A percentile compares a stretch with the other conserved stretches of the same genome.
Conservation (phyloP, 2,113 vertebrate species). For the Cyanoderma ruficeps region DNA sequence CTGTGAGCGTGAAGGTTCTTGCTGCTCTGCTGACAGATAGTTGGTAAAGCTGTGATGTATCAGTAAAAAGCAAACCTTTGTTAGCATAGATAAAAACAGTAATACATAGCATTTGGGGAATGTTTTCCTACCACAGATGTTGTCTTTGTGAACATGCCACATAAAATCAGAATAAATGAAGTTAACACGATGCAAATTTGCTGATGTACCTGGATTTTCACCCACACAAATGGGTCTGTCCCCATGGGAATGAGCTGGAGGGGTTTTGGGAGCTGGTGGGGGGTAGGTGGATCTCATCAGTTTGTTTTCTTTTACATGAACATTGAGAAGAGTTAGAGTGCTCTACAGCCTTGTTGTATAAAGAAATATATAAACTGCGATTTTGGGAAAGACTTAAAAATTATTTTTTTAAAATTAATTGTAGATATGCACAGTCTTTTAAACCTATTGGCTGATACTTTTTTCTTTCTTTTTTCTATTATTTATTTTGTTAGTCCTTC, state of each 20-base stretch:
- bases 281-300: not conserved
- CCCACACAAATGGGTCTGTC: not conserved
- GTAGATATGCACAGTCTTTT: not conserved
- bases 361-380: not conserved
- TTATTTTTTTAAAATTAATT: not conserved
- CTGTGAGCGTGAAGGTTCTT: not conserved
- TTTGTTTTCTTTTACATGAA: not conserved
- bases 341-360: not conserved
- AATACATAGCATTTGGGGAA: not conserved
- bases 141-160: not conserved
- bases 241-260: not conserved
- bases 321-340: not conserved
- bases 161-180: not conserved
- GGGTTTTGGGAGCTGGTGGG: not conserved
- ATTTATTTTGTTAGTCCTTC: not conserved
- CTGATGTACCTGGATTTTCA: not conserved
- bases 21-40: not conserved
- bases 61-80: not conserved
- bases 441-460: not conserved
- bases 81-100: not conserved
- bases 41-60: not conserved
- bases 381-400: not conserved
- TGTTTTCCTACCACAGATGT: not conserved
- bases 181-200: not conserved
- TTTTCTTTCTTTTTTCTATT: not conserved